Evolutionary conservation across 1,140 invertebrate species (phyloP).

Genomic region (Ceratosolen fusciceps): DNA sequence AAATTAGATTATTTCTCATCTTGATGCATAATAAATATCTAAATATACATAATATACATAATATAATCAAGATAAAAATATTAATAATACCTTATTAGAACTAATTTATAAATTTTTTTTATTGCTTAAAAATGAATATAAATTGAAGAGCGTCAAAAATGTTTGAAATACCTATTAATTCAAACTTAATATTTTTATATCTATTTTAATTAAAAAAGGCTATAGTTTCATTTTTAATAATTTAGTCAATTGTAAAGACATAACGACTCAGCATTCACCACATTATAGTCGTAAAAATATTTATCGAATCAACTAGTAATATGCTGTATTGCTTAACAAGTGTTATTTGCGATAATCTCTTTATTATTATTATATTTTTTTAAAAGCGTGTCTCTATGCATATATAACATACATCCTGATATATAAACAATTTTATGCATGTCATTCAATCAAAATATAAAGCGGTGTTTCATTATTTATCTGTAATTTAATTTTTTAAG

Average conservation of each 20-base stretch:
- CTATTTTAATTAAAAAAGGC: conserved; percentile 10
- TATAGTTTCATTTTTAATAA: neutral
- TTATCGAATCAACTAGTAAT: neutral
- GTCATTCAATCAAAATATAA: neutral
- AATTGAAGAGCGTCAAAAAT: neutral
- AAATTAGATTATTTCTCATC: neutral
- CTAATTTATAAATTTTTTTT: neutral
- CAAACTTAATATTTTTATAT: neutral
- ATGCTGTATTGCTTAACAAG: neutral
- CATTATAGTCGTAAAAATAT: neutral
- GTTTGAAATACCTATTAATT: neutral
- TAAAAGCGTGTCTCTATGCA: neutral
- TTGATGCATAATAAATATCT: neutral
- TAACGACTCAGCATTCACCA: conserved; percentile 40
- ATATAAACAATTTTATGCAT: neutral
- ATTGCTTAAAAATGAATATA: neutral
- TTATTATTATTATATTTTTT: conserved; percentile 25
- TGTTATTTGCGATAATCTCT: neutral
- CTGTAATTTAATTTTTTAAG: conserved; percentile 43
- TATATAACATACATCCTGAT: neutral
- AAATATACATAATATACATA: neutral
- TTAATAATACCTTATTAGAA: no score
- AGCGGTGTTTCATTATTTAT: conserved; percentile 20
- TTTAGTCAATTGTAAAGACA: neutral
- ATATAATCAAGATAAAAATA: neutral